Evolutionary conservation across 2,888 invertebrate species (phyloP), one percentile per base, ranked within the genome.

Genomic region (Xanthia togata): DNA sequence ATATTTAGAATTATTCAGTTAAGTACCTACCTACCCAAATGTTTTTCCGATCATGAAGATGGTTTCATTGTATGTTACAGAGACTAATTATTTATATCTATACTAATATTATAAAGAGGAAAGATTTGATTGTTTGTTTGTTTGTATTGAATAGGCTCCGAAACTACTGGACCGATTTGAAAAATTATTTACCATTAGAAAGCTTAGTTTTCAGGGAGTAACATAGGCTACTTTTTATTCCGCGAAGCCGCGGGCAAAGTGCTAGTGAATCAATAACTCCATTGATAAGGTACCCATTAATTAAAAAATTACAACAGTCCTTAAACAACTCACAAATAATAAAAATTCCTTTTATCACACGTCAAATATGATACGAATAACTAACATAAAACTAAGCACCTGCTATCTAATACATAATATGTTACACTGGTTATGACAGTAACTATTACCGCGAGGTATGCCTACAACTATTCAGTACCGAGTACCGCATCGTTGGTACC

Each of bases 391-490:
- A 59, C 57, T 62, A 53, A 75, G 60, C 69, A 72, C 26, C 69
- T 35, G 64, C 20, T 70, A 75, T 79, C 23, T 62, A 71, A 71
- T 76, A 67, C 41, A 73, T 65, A 65, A 81, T 55, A 38, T 72
- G 64, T 76, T 76, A 79, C 69, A 20, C 35, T 65, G 83, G 70
- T 68, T 78, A 82, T 78, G 72, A 76, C 26, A 77, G 55, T 70
- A 82, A 70, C 81, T 78, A 78, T 53, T 64, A 60, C 67, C 69
- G 44, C 62, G 38, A 80, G 73, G 69, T 60, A 79, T 71, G 70
- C 81, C 38, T 57, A 73, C 79, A 90, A 91, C 87, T 89, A 88
- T 87, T 83, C 82, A 68, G 69, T 81, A 59, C 69, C 65, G 38
- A 69, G 73, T 77, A 70, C 53, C 68, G 63, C 76, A 80, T 73